Base-by-base conservation (phyloP, 1,140 invertebrate species). In the Holcopasites calliopsidis region DNA sequence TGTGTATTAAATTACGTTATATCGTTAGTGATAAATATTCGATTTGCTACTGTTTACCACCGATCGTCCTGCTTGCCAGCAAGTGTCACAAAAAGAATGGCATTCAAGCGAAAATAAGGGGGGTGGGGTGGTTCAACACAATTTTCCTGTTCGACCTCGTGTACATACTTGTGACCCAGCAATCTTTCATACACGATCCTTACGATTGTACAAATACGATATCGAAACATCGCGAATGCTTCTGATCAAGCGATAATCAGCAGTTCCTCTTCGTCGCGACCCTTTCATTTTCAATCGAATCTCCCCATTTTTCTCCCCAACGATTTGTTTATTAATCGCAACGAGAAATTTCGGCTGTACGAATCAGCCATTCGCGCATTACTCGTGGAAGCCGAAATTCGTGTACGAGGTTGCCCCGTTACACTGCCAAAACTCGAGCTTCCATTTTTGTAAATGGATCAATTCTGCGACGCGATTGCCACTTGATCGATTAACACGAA, bases 401-500 rank as follows among this genome's bases (percentile, higher is more conserved):
- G 35, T 38, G 10, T 10, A 38, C 35, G 35, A 38, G 10, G 35
- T 5, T 38, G 4, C 10, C 35, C 10, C 35, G 4, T 38, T 38
- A 38, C 35, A 38, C 10, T 10, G 4, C 4, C 35, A 38, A 10
- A 38, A 10, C 35, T 38, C 35, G 4, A 38, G 35, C 10, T 38
- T 5, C 35, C 11, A 13, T 28, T 16, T 44, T 5, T 3, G 8
- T 8, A 8, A 6, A 16, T 26, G 21, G 4, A 21, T 5, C n/a
- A 38, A 54, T 16, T 16, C 2, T 23, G 26, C 18, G 11, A 35
- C 8, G 10, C 21, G 31, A 60, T 60, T 26, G 49, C 6, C 35
- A 5, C 16, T 49, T n/a, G 52, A 70, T 49, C 55, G 18, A 38
- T 50, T 70, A 58, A 70, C 33, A 50, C 42, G 68, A 71, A 61